Conservation (phyloP, 2,797 vertebrate genomes). For the Girardinus metallicus region DNA sequence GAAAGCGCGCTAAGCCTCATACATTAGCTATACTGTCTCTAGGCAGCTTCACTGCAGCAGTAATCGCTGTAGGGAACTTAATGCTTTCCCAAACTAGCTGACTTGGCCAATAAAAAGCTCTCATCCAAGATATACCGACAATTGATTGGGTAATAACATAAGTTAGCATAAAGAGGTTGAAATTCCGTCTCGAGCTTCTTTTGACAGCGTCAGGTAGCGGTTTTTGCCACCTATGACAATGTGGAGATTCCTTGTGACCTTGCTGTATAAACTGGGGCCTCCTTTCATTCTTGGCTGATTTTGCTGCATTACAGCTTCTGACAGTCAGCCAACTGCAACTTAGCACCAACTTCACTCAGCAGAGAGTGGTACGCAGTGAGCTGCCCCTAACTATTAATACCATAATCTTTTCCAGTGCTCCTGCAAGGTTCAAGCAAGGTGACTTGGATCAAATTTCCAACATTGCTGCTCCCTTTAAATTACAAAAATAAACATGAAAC, state of each 20-base stretch:
- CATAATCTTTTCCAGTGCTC: slow-evolving; percentile 68
- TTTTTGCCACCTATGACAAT: slow-evolving; percentile 31
- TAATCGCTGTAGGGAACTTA: slow-evolving; percentile 74
- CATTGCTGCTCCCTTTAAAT: slow-evolving; percentile 22
- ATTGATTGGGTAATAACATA: slow-evolving; percentile 58
- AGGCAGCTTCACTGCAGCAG: slow-evolving; percentile 81
- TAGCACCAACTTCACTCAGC: slow-evolving; percentile 67
- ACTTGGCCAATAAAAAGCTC: slow-evolving; percentile 75
- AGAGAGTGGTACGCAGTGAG: slow-evolving; percentile 52
- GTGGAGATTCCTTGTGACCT: slow-evolving; percentile 50
- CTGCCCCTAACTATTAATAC: slow-evolving; percentile 69
- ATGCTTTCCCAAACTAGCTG: slow-evolving; percentile 71
- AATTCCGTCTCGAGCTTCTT: slow-evolving; percentile 35
- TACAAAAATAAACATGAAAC: slow-evolving; percentile 17
- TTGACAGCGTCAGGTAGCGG: slow-evolving; percentile 23
- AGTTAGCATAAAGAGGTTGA: slow-evolving; percentile 50
- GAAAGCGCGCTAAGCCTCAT: slow-evolving; percentile 64
- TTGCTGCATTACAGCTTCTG: slow-evolving; percentile 75
- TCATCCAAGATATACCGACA: slow-evolving; percentile 61
- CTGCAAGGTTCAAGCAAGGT: slow-evolving; percentile 52
- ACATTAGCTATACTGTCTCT: slow-evolving; percentile 81
- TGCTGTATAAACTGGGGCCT: slow-evolving; percentile 58
- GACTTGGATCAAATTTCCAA: slow-evolving; percentile 49
- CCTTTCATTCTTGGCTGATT: slow-evolving; percentile 67
- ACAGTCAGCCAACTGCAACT: slow-evolving; percentile 71